Evolutionary conservation across 2,797 vertebrate species (phyloP).

Genomic region (Rhadinocentrus ornatus): DNA sequence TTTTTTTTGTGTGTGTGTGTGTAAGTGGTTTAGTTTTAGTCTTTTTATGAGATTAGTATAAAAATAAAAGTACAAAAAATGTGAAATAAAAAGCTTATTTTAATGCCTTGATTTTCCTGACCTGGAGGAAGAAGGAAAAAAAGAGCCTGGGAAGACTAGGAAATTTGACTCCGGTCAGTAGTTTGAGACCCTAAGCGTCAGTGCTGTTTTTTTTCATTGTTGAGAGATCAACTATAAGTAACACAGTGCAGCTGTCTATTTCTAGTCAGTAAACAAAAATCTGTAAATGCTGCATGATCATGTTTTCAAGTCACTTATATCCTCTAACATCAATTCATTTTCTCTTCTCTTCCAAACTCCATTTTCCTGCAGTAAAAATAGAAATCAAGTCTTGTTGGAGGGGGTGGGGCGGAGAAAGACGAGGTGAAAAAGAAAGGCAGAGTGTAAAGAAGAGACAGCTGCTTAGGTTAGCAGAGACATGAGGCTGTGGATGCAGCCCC

Average conservation of each 20-base stretch:
- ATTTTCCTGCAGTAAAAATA: constrained; percentile 25
- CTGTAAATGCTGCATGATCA: not conserved
- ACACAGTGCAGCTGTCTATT: constrained; percentile 34
- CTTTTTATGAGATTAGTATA: not conserved
- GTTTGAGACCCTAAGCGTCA: not conserved
- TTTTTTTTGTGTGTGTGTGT: too few species aligned
- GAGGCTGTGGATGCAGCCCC: constrained; percentile 20
- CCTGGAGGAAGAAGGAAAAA: not conserved
- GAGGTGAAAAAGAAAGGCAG: constrained; percentile 4
- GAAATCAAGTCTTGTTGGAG: not conserved
- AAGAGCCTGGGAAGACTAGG: not conserved
- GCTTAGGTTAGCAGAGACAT: constrained; percentile 63
- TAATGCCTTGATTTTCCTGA: constrained; percentile 5
- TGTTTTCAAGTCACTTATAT: not conserved
- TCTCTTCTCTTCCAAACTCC: constrained; percentile 3
- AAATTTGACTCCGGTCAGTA: constrained; percentile 10
- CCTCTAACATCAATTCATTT: not conserved
- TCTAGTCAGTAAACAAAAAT: constrained; percentile 14
- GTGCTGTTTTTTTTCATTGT: constrained; percentile 15
- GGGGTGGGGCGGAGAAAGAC: constrained; percentile 6
- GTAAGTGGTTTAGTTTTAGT: not conserved
- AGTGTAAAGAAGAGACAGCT: constrained; percentile 55
- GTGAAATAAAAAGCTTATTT: not conserved
- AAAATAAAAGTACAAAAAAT: not conserved
- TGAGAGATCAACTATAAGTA: constrained; percentile 36